These are phyloP conservation scores for Dipodomys merriami DNA, from an alignment of 2,113 vertebrate genomes.

Conservation along the genomic window DNA sequence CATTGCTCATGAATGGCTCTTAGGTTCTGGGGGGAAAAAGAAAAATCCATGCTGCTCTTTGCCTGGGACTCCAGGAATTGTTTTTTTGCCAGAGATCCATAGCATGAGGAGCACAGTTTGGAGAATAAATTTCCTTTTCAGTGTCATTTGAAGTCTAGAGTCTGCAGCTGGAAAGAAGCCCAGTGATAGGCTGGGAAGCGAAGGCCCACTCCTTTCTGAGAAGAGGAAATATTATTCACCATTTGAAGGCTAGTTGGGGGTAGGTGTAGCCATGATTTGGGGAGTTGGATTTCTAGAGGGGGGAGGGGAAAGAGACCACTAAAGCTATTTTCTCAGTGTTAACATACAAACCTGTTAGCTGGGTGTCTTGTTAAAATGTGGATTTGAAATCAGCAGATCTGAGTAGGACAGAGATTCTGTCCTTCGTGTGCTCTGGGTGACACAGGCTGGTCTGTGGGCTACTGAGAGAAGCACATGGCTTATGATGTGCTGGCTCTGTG, in stretches of 20 bases:
- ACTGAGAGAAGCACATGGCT: neutral
- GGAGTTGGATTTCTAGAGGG: neutral
- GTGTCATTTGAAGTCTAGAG: neutral
- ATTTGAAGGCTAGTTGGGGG: too few species aligned
- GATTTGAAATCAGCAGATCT: neutral
- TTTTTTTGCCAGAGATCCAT: neutral
- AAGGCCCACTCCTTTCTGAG: neutral
- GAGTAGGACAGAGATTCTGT: neutral
- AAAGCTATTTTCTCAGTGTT: neutral
- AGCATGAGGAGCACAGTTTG: neutral
- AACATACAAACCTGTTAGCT: neutral
- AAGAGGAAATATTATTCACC: neutral
- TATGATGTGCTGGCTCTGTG: too few species aligned
- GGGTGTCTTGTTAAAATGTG: neutral
- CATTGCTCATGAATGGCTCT: neutral
- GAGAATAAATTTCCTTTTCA: conserved; percentile 27
- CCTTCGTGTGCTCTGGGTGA: neutral
- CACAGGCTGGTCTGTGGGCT: neutral
- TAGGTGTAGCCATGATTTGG: neutral
- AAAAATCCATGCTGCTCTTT: neutral
- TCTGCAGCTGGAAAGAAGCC: neutral
- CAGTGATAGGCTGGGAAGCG: neutral
- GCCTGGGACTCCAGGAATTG: neutral
- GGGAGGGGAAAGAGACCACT: neutral
- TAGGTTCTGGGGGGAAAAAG: neutral